A percentile compares a stretch with the other conserved stretches of the same genome.
phyloP scores from a whole-genome alignment of 1,140 invertebrate species.

The Drosophila sechellia region DNA sequence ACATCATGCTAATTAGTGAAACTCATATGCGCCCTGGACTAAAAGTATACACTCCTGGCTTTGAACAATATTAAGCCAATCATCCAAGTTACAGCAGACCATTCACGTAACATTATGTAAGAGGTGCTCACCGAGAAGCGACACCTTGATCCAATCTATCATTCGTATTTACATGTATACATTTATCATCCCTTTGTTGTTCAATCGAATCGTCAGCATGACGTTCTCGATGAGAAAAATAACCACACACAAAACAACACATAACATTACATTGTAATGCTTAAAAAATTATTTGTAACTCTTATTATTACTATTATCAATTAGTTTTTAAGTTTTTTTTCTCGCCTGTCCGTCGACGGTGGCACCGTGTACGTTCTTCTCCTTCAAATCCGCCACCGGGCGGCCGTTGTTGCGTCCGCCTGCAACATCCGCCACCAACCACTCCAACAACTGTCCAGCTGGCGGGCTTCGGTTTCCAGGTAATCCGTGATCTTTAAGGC shows the following conservation, averaged over 20 bases:
- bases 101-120: not conserved
- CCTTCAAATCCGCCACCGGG: not conserved
- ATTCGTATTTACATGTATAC: constrained; percentile 27
- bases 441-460: constrained; percentile 33
- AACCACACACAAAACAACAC: constrained; percentile 30
- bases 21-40: too few relatives aligned
- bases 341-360: constrained; percentile 1
- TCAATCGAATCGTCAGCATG: constrained; percentile 1
- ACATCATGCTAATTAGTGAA: too few relatives aligned
- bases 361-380: not conserved
- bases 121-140: not conserved
- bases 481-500: constrained; percentile 10
- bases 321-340: constrained; percentile 61
- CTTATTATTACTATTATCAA: constrained; percentile 72
- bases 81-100: not conserved
- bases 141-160: constrained; percentile 21
- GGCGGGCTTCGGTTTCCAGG: constrained; percentile 6
- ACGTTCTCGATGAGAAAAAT: not conserved
- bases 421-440: constrained; percentile 32
- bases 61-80: too few relatives aligned
- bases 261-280: constrained; percentile 54
- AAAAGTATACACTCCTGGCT: too few relatives aligned
- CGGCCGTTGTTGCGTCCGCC: constrained; percentile 22
- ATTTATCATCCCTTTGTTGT: constrained; percentile 27
- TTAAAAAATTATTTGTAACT: constrained; percentile 43